A percentile compares a stretch with the other conserved stretches of the same genome.
Evolutionary conservation across 2,113 vertebrate genomes (phyloP).

Genomic region (Hyperopisus bebe): DNA sequence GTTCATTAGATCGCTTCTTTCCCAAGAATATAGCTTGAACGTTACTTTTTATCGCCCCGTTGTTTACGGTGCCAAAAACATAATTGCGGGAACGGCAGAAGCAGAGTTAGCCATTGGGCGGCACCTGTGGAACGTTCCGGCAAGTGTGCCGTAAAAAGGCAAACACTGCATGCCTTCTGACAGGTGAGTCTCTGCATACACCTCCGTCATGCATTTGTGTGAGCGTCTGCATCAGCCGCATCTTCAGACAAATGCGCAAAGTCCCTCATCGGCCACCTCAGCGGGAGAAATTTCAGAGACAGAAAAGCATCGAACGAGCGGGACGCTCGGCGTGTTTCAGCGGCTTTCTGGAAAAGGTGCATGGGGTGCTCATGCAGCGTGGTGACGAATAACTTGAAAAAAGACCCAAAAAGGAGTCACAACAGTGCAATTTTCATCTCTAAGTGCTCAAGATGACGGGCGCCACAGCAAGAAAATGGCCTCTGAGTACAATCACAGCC

Average conservation of each 20-base stretch:
- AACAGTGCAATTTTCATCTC: not conserved
- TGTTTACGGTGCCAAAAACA: slow-evolving; percentile 42
- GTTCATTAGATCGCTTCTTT: not conserved
- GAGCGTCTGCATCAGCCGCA: not conserved
- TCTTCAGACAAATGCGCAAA: not conserved
- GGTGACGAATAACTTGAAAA: too few species aligned
- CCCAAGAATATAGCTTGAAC: slow-evolving; percentile 41
- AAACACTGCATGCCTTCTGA: not conserved
- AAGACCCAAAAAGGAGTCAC: not conserved
- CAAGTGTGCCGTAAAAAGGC: not conserved
- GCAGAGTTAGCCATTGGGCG: slow-evolving; percentile 32
- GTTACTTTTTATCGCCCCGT: slow-evolving; percentile 35
- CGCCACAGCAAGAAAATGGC: not conserved
- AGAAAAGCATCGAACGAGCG: not conserved
- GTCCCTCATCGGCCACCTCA: not conserved
- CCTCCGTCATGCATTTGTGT: not conserved
- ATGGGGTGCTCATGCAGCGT: not conserved
- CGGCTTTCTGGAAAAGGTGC: not conserved
- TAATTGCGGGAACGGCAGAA: slow-evolving; percentile 35
- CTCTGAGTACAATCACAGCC: not conserved
- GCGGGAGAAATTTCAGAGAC: not conserved
- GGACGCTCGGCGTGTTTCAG: too few species aligned
- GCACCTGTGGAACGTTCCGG: not conserved
- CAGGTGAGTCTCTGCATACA: too few species aligned
- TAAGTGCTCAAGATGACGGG: not conserved